A percentile compares a stretch with the other conserved stretches of the same genome.
Conservation (phyloP, 92 coral and sea anemone species). For the Porites evermanni region DNA sequence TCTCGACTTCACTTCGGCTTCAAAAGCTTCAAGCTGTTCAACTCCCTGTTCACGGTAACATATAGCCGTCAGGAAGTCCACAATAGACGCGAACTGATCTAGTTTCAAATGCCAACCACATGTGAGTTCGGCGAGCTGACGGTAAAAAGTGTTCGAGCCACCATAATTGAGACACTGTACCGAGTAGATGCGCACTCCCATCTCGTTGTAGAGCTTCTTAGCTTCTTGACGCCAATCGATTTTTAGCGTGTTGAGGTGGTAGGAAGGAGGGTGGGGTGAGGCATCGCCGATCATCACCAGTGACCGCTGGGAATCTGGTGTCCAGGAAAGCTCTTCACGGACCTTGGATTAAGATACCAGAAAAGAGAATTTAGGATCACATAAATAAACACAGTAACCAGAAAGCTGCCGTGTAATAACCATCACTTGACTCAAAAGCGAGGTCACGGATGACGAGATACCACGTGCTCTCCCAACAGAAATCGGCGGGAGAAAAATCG, state of each 20-base stretch:
- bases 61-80: slow-evolving; percentile 93
- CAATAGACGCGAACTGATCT: slow-evolving; percentile 95
- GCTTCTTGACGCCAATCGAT: slow-evolving; percentile 96
- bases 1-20: slow-evolving; percentile 80
- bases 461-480: too few species aligned
- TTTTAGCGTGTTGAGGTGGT: slow-evolving; percentile 82
- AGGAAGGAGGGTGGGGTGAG: slow-evolving; percentile 93
- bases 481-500: too few species aligned
- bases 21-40: slow-evolving; percentile 84
- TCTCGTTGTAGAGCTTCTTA: slow-evolving; percentile 89
- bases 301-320: slow-evolving; percentile 91
- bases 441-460: too few species aligned
- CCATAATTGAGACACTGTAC: slow-evolving; percentile 88
- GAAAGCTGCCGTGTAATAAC: too few species aligned
- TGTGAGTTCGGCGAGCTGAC: slow-evolving; percentile 83
- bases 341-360: slow-evolving; percentile 43
- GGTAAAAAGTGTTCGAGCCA: slow-evolving; percentile 82
- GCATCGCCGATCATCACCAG: slow-evolving; percentile 96
- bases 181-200: slow-evolving; percentile 90
- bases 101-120: slow-evolving; percentile 98
- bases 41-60: slow-evolving; percentile 95
- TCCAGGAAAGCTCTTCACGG: slow-evolving; percentile 89
- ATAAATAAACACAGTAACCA: too few species aligned
- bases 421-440: too few species aligned
- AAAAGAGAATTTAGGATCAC: background rate